phyloP scores from a whole-genome alignment of 2,113 vertebrate species.

The Toxotes jaculatrix region DNA sequence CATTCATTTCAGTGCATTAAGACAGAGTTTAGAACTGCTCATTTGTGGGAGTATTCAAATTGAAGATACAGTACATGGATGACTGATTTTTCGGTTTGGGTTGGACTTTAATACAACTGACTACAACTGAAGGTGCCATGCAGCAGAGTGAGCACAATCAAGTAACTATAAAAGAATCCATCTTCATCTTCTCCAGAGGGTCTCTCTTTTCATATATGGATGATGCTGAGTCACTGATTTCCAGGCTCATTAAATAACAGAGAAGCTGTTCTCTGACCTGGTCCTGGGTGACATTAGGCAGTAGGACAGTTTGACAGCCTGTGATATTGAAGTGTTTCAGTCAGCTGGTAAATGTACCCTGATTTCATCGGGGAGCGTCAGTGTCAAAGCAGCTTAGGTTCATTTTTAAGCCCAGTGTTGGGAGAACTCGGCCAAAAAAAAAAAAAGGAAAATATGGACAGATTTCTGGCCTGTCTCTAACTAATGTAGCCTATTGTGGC shows the following conservation, averaged over 20 bases:
- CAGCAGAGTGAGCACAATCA: not conserved
- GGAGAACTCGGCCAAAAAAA: not conserved
- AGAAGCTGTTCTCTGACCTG: not conserved
- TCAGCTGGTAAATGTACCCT: not conserved
- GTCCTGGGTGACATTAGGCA: not conserved
- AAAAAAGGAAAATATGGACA: not conserved
- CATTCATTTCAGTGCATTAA: not conserved
- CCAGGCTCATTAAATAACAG: slow-evolving; percentile 4
- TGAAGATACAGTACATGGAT: not conserved
- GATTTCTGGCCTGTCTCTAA: not conserved
- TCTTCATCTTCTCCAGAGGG: slow-evolving; percentile 10
- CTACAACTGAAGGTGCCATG: slow-evolving; percentile 8
- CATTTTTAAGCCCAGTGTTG: not conserved
- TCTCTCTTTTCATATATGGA: slow-evolving; percentile 4
- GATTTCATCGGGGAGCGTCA: not conserved
- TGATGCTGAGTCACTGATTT: slow-evolving; percentile 11
- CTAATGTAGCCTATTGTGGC: not conserved
- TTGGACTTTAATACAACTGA: not conserved
- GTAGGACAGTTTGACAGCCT: not conserved
- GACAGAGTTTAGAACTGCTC: not conserved
- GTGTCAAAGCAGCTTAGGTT: not conserved
- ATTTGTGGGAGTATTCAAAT: not conserved
- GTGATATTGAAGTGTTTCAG: not conserved
- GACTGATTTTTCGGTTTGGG: slow-evolving; percentile 8
- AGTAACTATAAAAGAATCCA: not conserved